Percentiles rank a stretch among this genome's conserved stretches.
Evolutionary conservation across 2,113 vertebrate species (phyloP).

Genomic region (Varanus salvator): DNA sequence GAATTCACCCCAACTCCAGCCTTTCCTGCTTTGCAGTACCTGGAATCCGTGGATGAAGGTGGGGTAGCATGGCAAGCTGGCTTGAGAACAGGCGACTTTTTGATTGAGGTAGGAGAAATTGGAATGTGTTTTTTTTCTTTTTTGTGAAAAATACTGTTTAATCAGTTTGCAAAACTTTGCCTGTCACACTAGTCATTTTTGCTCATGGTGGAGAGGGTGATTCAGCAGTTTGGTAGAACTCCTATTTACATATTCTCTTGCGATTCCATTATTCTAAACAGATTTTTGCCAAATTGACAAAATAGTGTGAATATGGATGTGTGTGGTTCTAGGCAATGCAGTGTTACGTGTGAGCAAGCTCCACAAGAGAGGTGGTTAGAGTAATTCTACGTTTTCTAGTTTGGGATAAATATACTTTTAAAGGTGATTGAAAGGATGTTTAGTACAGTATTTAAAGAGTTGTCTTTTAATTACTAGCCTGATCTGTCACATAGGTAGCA

Average conservation of each 20-base stretch:
- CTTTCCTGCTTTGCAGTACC: slow-evolving; percentile 97
- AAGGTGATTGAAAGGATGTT: background rate
- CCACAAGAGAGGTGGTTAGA: background rate
- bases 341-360: background rate
- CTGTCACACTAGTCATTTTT: slow-evolving; percentile 6
- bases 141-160: background rate
- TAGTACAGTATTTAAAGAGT: background rate
- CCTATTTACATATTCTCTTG: background rate
- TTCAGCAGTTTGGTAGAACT: background rate
- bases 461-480: background rate
- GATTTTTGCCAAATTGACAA: slow-evolving; percentile 1
- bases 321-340: slow-evolving; percentile 19
- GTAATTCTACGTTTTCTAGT: background rate
- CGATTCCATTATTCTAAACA: background rate
- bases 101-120: slow-evolving; percentile 90
- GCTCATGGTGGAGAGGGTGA: background rate
- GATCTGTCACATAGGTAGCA: background rate
- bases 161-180: slow-evolving; percentile 24
- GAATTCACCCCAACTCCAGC: slow-evolving; percentile 97
- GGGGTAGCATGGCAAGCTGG: slow-evolving; percentile 98
- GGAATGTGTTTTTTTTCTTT: slow-evolving; percentile 40
- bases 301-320: slow-evolving; percentile 1
- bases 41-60: slow-evolving; percentile 98
- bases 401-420: background rate
- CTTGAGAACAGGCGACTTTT: slow-evolving; percentile 95